Conservation (phyloP, 2,888 invertebrate species). For the Drosophila eohydei region DNA sequence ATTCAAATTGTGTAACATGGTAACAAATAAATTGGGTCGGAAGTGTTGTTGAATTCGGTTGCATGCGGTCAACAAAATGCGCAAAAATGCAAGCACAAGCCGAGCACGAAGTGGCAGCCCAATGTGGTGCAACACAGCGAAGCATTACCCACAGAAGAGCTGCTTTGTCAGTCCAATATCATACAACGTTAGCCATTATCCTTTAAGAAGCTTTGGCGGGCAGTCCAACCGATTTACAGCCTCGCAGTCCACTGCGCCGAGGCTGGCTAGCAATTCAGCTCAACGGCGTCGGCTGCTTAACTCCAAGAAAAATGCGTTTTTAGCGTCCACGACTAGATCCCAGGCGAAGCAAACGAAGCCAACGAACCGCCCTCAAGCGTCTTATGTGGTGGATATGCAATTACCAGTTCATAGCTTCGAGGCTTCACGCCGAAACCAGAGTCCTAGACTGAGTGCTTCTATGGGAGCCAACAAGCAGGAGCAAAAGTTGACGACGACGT, state of each 20-base stretch:
- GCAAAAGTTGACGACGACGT: not conserved
- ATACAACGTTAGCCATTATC: not conserved
- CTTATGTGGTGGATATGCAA: slow-evolving; percentile 22
- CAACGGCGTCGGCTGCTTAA: not conserved
- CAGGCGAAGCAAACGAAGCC: not conserved
- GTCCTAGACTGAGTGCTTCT: no score
- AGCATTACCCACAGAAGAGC: slow-evolving; percentile 10
- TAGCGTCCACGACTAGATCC: not conserved
- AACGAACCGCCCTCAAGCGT: not conserved
- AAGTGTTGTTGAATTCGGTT: slow-evolving; percentile 67
- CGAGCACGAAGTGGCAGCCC: slow-evolving; percentile 28
- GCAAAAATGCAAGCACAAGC: slow-evolving; percentile 29
- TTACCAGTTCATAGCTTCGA: not conserved
- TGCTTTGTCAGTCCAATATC: not conserved
- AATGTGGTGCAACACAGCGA: slow-evolving; percentile 29
- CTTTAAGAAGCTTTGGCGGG: not conserved
- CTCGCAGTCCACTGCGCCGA: not conserved
- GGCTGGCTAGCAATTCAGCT: not conserved
- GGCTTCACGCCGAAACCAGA: not conserved
- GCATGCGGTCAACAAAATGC: slow-evolving; percentile 32
- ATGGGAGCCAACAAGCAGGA: not conserved
- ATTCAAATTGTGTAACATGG: slow-evolving; percentile 53
- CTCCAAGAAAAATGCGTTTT: not conserved
- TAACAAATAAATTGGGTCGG: slow-evolving; percentile 51
- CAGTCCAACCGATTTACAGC: slow-evolving; percentile 4